Conservation (phyloP, 2,797 vertebrate genomes). For the Petrocephalus schoutedeni region DNA sequence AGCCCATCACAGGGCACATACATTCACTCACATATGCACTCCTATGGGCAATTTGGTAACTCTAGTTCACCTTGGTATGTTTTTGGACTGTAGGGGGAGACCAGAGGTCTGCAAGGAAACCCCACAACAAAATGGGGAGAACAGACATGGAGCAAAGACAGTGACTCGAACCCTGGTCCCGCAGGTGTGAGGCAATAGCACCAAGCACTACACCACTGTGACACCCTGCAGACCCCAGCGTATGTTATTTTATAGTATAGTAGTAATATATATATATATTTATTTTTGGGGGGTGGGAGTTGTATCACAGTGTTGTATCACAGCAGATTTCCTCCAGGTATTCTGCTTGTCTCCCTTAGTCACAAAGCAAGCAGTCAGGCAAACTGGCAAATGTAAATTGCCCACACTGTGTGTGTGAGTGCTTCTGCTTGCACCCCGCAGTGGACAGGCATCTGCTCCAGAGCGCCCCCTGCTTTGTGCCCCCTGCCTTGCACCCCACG, state of each 20-base stretch:
- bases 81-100: too few relatives aligned
- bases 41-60: too few relatives aligned
- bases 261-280: neutral
- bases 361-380: neutral
- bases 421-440: neutral
- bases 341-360: neutral
- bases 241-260: neutral
- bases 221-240: too few relatives aligned
- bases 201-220: too few relatives aligned
- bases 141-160: too few relatives aligned
- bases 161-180: too few relatives aligned
- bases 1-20: too few relatives aligned
- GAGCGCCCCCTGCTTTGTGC: neutral
- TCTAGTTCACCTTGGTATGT: too few relatives aligned
- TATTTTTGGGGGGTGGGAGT: neutral
- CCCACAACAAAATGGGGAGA: too few relatives aligned
- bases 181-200: too few relatives aligned
- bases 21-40: too few relatives aligned
- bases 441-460: slow-evolving; percentile 3
- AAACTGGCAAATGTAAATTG: neutral
- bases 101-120: too few relatives aligned
- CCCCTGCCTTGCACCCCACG: neutral
- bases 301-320: neutral
- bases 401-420: neutral
- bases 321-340: neutral